Evolutionary conservation across 2,797 vertebrate genomes (phyloP), one percentile per base, ranked within the genome.

Genomic region (Xerus rutilus): DNA sequence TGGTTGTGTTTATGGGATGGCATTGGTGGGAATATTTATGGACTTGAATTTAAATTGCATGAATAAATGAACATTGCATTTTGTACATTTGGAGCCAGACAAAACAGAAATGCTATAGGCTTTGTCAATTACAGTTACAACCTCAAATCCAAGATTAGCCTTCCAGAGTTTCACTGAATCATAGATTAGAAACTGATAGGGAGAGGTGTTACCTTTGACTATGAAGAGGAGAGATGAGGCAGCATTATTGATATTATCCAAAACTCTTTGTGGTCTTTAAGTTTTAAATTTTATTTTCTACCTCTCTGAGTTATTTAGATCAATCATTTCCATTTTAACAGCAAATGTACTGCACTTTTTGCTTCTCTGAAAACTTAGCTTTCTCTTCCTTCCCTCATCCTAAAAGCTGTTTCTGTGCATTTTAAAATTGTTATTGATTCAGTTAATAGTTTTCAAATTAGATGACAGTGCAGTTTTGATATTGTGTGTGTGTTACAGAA

Each of bases 371-470:
- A 83, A 95, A 82, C 15, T 47, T 70, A 73, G 8, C 62, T 43
- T 76, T 79, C 10, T 73, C 43, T 87, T 89, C 4, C 20, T 73
- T 89, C 32, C 25, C 43, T 70, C 32, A 73, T 43, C 79, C 47
- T 67, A 52, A 28, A 76, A 69, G 12, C 57, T 93, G 67, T 84
- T 95, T 10, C 17, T 79, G 6, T 72, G 30, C 4, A 86, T 88
- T 79, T 77, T 52, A 11, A 76, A 95, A 73, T 84, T 45, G 43
- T 87, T 92, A 18, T 54, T 87, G 73, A 82, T n/a, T 94, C 8
- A 39, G 67, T 45, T 72, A 81, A 25, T 64, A 72, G 32, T 85
- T 93, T 93, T 86, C 23, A 77, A 59, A 91, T 5, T 84, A 79
- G 5, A 43, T 39, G 49, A 86, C 83, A 28, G 17, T 70, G 9